Conservation (phyloP, 2,797 vertebrate genomes). For the Helarctos malayanus region DNA sequence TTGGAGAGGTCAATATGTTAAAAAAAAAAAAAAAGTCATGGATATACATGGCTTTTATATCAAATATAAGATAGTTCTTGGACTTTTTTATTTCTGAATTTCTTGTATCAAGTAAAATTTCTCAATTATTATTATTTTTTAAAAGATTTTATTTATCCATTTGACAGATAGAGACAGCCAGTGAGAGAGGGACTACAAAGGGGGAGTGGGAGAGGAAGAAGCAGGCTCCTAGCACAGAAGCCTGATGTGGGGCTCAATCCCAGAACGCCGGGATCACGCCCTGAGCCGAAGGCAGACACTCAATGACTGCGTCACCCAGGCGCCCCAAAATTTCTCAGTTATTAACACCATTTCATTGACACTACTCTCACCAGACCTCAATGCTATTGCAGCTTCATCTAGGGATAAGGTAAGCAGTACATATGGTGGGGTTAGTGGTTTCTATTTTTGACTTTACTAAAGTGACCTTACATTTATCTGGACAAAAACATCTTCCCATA, state of each 20-base stretch:
- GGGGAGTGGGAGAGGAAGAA: too few species aligned
- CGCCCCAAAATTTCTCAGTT: neutral
- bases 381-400: rapidly evolving
- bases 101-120: neutral
- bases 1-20: neutral
- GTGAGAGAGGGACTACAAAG: too few species aligned
- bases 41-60: neutral
- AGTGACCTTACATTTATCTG: neutral
- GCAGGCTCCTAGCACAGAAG: too few species aligned
- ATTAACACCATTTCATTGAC: neutral
- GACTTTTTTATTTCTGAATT: neutral
- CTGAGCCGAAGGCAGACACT: too few species aligned
- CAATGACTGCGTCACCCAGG: too few species aligned
- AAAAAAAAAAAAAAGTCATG: neutral
- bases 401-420: neutral
- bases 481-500: neutral
- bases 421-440: neutral
- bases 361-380: neutral
- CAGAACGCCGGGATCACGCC: too few species aligned
- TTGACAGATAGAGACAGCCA: too few species aligned
- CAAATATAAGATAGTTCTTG: neutral
- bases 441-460: neutral
- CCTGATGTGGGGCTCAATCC: too few species aligned
- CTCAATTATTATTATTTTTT: neutral
- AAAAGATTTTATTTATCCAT: too few species aligned